Conservation (phyloP, 2,888 invertebrate genomes). For the Spodoptera picta region DNA sequence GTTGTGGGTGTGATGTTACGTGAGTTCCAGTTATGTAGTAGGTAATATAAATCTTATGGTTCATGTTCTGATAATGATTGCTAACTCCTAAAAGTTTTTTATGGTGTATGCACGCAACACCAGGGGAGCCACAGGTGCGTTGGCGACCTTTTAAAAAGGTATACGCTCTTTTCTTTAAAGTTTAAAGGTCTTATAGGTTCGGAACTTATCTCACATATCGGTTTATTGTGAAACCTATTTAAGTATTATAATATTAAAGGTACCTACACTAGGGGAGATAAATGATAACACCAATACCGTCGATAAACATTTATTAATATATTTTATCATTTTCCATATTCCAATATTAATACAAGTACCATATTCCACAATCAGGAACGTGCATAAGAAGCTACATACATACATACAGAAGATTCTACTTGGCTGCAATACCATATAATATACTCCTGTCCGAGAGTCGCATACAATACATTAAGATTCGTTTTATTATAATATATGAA, state of each 20-base stretch:
- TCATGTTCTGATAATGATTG: no score
- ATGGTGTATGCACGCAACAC: no score
- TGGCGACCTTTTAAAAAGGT: no score
- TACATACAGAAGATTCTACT: conserved; percentile 75
- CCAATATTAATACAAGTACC: conserved; percentile 82
- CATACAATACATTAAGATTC: conserved; percentile 80
- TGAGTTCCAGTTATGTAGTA: no score
- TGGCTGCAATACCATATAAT: conserved; percentile 81
- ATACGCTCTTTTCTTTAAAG: no score
- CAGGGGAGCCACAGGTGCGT: no score
- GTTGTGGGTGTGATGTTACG: no score
- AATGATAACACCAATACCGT: conserved; percentile 67
- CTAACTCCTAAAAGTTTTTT: no score
- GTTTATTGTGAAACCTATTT: not conserved
- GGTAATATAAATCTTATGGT: no score
- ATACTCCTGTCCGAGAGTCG: conserved; percentile 82
- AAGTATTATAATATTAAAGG: not conserved
- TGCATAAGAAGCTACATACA: conserved; percentile 85
- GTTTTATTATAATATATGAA: conserved; percentile 76
- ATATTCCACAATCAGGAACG: conserved; percentile 78
- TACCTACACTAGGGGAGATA: not conserved
- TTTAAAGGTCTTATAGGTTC: no score
- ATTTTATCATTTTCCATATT: conserved; percentile 86
- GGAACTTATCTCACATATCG: no score
- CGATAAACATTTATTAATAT: conserved; percentile 89